Evolutionary conservation across 30 jellyfish, hydroid and myxozoan species (phyloP), one percentile per base, ranked within the genome.

Genomic region (Morbakka virulenta): DNA sequence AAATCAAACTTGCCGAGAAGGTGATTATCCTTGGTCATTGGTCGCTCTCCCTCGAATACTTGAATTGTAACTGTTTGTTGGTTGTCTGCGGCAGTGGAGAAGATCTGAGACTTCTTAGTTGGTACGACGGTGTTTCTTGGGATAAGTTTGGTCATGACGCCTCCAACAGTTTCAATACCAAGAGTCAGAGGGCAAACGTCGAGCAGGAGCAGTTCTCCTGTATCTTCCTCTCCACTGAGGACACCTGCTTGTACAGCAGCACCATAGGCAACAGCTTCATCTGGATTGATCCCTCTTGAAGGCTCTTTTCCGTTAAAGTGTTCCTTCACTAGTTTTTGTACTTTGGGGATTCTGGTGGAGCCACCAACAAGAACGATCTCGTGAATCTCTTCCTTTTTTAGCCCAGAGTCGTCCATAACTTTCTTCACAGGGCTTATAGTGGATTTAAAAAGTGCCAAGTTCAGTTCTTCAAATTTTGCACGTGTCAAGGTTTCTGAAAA

Each of bases 221-320:
- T 91, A n/a, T 87, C 96, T 51, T 87, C 97, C 61, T 87, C 99
- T 26, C 99, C 99, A 74, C 97, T 77, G 35, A 94, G 89, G 23
- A 94, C 97, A 76, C 99, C 99, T 69, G 96, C 99, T 67, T 94
- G 99, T 17, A 94, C 97, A 76, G 99, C 99, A 77, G 99, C 99
- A 57, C 99, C 99, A 83, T 20, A 94, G 3, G 99, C 99, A 77
- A 94, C 99, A 28, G 99, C 99, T 76, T 94, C 99, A 88, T 94
- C 99, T 31, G 99, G 99, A 83, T 94, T 94, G 80, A 94, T 94
- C 6, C 99, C 97, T 28, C 96, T 79, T 74, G 96, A 84, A 28
- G 97, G 99, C 65, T 94, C 99, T 63, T 88, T 87, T n/a, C 97
- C 97, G 72, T 68, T 73, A 66, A 94, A 94, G 87, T n/a, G 61